Conservation (phyloP, 2,888 invertebrate genomes). For the Lepidonotus clava region DNA sequence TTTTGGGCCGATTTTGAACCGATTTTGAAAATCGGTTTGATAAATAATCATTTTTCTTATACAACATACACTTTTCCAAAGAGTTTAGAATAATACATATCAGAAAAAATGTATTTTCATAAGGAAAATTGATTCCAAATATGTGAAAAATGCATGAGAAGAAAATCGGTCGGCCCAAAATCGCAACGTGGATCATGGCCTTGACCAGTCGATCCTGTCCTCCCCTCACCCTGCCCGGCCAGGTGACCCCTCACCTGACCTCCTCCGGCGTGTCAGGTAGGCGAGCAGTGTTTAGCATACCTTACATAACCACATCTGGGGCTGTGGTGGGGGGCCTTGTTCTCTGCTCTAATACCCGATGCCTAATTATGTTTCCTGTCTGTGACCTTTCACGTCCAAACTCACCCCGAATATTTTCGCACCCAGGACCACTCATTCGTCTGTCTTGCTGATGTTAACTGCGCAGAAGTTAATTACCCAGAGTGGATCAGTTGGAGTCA, state of each 20-base stretch:
- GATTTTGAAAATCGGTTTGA: no score
- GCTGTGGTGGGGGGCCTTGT: slow-evolving; percentile 1
- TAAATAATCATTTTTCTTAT: no score
- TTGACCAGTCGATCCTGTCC: neutral
- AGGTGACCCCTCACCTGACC: slow-evolving; percentile 27
- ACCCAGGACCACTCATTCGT: neutral
- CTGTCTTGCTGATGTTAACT: neutral
- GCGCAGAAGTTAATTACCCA: neutral
- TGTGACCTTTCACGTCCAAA: neutral
- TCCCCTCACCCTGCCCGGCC: neutral
- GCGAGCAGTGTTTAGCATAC: slow-evolving; percentile 17
- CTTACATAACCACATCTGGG: slow-evolving; percentile 24
- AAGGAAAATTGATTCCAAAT: no score
- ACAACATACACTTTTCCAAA: no score
- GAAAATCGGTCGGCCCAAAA: no score
- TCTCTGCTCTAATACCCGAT: slow-evolving; percentile 34
- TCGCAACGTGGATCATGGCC: no score
- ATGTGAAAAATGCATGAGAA: no score
- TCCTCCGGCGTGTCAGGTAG: neutral
- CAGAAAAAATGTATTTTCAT: no score
- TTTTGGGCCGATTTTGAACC: no score
- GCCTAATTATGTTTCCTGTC: neutral
- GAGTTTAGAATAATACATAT: no score
- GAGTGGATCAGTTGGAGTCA: neutral
- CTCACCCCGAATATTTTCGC: neutral